Evolutionary conservation across 2,797 vertebrate species (phyloP), one percentile per base, ranked within the genome.

Genomic region (Paramormyrops hopkinsi): DNA sequence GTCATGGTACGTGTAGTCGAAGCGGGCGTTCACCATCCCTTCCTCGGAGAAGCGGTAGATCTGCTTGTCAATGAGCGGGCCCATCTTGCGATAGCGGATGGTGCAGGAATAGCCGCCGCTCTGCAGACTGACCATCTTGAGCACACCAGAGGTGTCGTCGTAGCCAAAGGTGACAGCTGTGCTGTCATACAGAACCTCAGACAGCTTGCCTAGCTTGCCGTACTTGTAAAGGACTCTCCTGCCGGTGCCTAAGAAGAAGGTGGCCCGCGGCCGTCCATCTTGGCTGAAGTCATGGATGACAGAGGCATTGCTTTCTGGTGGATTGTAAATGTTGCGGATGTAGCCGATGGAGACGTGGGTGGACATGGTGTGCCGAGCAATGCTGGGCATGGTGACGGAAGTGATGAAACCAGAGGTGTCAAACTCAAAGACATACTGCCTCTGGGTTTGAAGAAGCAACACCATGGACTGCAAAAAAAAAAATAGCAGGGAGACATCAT

Each of bases 21-120:
- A 98, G 89, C 97, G 96, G 48, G 97, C 97, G 1, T 97, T 97
- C 88, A 98, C 97, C 97, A 98, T 98, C 11, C 97, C 97, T 92
- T 98, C 97, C 91, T 97, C 97, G 0, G 97, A 97, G 93, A 97
- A 98, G 65, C 97, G 94, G 90, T 97, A 97, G 94, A 98, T 97
- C 91, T 98, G 97, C 91, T 97, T 97, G 95, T 98, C 97, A 83
- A 98, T 95, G 0, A 98, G 95, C 8, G 97, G 97, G 25, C 97
- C 97, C 0, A 98, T 96, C 92, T 97, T 97, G 59, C 97, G 94
- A 90, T 97, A 98, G 69, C 97, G 95, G 90, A 98, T 98, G 0
- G 97, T 97, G 90, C 97, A 97, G 82, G 97, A 97, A 93, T 97
- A 98, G 7, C 97, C 97, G 14, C 97, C 97, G 0, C 97, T 97